phyloP scores from a whole-genome alignment of 2,113 vertebrate species.

The Crocuta crocuta region DNA sequence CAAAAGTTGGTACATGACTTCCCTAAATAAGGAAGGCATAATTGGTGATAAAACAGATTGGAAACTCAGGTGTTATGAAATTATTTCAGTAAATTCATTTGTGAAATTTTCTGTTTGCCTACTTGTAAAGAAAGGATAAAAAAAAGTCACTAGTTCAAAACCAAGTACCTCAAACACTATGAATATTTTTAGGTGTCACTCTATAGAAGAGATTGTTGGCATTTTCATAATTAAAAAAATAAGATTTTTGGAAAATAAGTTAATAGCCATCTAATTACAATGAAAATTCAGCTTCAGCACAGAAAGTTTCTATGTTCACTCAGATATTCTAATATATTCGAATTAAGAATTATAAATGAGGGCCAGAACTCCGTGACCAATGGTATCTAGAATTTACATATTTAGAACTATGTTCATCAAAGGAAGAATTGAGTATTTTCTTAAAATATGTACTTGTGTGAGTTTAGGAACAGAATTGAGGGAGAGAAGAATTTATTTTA shows the following conservation, averaged over 20 bases:
- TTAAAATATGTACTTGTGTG: not conserved
- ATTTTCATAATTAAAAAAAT: conserved; percentile 54
- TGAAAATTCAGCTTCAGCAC: not conserved
- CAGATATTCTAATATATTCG: not conserved
- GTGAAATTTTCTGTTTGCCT: conserved; percentile 11
- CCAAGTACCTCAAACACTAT: not conserved
- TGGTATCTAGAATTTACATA: not conserved
- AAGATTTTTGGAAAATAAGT: not conserved
- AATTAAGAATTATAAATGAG: conserved; percentile 9
- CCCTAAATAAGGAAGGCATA: conserved; percentile 7
- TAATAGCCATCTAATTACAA: conserved; percentile 37
- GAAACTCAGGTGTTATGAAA: not conserved
- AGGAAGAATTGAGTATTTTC: not conserved
- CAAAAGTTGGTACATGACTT: not conserved
- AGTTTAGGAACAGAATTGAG: not conserved
- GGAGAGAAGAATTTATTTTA: not conserved
- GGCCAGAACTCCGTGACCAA: not conserved
- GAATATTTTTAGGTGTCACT: not conserved
- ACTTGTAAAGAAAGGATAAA: not conserved
- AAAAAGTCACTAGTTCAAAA: conserved; percentile 36
- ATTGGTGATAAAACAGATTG: not conserved
- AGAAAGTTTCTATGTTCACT: not conserved
- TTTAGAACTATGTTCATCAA: not conserved
- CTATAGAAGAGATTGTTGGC: not conserved
- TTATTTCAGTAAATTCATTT: not conserved